Evolutionary conservation across 2,113 vertebrate genomes (phyloP), one percentile per base, ranked within the genome.

Genomic region (Chelonoidis abingdonii): DNA sequence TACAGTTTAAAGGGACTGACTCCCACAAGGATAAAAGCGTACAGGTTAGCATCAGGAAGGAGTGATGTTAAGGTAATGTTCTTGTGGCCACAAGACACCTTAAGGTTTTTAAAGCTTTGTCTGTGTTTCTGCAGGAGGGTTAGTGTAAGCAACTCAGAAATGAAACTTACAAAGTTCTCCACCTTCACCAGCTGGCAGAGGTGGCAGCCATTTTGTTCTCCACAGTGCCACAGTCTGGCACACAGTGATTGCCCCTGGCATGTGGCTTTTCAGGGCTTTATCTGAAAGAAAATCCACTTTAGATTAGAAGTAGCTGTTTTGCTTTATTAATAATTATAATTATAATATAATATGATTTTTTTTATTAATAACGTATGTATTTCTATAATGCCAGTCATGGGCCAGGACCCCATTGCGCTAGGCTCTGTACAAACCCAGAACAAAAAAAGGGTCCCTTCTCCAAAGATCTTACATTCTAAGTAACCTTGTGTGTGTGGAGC

Each of bases 21-120:
- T 76, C 44, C 84, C 0, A 0, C 31, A 75, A 13, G 3, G 0
- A 0, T 57, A 53, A 22, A 41, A 69, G 78, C 1, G 2, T 0
- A 0, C 4, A 3, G 38, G 5, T 69, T 0, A 88, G 91, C 81
- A 84, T 76, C 16, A 0, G 0, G 1, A 59, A 72, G 80, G 92
- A 21, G 10, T 44, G 69, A 19, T 0, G n/a, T 57, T 76, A 44
- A 62, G 50, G 52, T 27, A 59, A 59, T 59, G 57, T 29, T 11
- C 57, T 59, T 59, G 57, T 59, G 10, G 25, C 24, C 29, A 25
- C 24, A 27, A 59, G 27, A 5, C 24, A 59, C 29, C 57, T 59
- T 19, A 59, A 29, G 57, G 12, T 52, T 52, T 52, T 19, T 52
- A 52, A 52, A 52, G 52, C 16, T 52, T 52, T 19, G 52, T 52